Evolutionary conservation across 2,797 vertebrate genomes (phyloP), one percentile per base, ranked within the genome.

Genomic region (Momotus momota): DNA sequence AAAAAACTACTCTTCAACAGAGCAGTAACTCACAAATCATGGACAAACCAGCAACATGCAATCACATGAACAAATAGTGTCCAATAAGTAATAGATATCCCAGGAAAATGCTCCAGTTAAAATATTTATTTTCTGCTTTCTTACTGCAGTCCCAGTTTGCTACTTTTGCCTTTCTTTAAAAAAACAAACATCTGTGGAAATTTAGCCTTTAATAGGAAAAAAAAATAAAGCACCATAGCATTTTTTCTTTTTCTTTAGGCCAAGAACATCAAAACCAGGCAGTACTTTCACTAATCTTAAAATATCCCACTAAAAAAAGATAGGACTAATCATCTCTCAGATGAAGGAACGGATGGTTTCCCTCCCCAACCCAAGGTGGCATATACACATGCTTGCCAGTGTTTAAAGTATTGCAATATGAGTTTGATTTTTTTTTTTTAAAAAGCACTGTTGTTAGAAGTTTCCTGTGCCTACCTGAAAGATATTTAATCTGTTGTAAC

Each of bases 401-500:
- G n/a, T 62, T 69, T 31, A 77, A 29, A 91, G 31, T 48, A 81
- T 2, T 29, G 23, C 16, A 51, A 7, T 45, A 49, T 10, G 19
- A 86, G 9, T 69, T 92, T 35, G 23, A 22, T 5, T 6, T 48
- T 70, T 81, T 69, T 29, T 35, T 35, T 69, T 80, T 69, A 73
- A 25, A 9, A 82, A 87, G 57, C 7, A 7, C 2, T 41, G 14
- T 20, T 80, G 23, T 54, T 91, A 64, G 51, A 84, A 79, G 25
- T 90, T 58, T 75, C 45, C 45, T 61, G 51, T 33, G 13, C 46
- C 48, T 52, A 27, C 4, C 3, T 25, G 70, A 91, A 90, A 73
- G 51, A 16, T 46, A 88, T 81, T 93, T 84, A 88, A 96, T 88
- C 45, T 57, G 27, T 7, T 81, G 67, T 8, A 94, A 81, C 87